Evolutionary conservation across 2,888 invertebrate species (phyloP), one percentile per base, ranked within the genome.

Genomic region (Lathronympha strigana): DNA sequence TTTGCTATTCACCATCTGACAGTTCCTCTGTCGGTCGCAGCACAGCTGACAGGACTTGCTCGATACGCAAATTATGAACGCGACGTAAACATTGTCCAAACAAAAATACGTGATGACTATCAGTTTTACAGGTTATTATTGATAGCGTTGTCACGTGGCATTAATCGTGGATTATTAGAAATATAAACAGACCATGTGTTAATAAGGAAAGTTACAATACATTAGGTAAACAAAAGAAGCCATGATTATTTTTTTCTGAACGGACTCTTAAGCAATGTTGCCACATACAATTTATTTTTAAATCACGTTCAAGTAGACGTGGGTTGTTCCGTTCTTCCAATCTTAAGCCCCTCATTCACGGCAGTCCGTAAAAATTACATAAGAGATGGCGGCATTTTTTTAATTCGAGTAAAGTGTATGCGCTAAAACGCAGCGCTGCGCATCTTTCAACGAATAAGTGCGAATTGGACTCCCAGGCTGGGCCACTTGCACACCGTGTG

Each of bases 1-100:
- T 64, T 67, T 55, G 55, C 67, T 64, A 61, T 67, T 67, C 67
- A 61, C 64, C 64, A 63, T 63, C 51, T 66, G 67, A 67, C 63
- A 60, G 67, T 49, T 64, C 58, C 43, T 17, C 51, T 43, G 49
- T 58, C 67, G 58, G 40, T 58, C 57, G 54, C 33, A 57, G 17
- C 66, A 54, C 67, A 67, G 63, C 67, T 67, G 67, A 67, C 67
- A 67, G 64, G 19, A 43, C 50, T 51, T 58, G 64, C 6, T 58
- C 64, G 25, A 58, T 64, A 51, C 57, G 50, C 33, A 21, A 45
- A 45, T 64, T 45, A 58, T 58, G 64, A 64, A 64, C 64, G 64
- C 64, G 58, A 21, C 58, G 51, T 64, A 64, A 64, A 64, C 63
- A 64, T 43, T 58, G 43, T 49, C 25, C 13, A 40, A 43, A 51